Evolutionary conservation across 2,797 vertebrate species (phyloP), one percentile per base, ranked within the genome.

Genomic region (Otus scops): DNA sequence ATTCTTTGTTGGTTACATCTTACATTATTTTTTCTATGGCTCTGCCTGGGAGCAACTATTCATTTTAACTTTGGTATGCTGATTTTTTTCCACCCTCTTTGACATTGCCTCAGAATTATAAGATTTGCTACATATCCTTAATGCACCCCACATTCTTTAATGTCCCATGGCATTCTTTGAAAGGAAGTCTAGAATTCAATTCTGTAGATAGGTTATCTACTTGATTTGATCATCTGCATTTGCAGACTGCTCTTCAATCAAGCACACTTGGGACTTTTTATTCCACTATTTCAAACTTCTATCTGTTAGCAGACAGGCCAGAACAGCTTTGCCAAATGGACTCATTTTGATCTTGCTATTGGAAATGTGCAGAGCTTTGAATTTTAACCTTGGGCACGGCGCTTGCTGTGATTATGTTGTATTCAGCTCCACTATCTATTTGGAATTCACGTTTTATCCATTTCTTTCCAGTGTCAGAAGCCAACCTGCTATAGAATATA

Each of bases 161-260:
- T 20, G 53, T 74, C 45, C 17, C 30, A 32, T n/a, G 28, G 28
- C 24, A 53, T 74, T 89, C 45, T 90, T 89, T 78, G 80, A 91
- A 70, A 93, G 51, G 68, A 96, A 93, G 22, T 82, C 64, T 79
- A 87, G 60, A 90, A 95, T 95, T 95, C 90, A 95, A 76, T 95
- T 93, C 79, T 63, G 78, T 45, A 70, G 73, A 85, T 73, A 89
- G 63, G 70, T 90, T 95, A 94, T 91, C 94, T 94, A 83, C 80
- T 90, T 8, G 10, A 56, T 86, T 92, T 89, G 88, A 93, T 93
- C 67, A 91, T 74, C 88, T 92, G 39, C 60, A 48, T 82, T 95
- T 95, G 51, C 77, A 94, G 85, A 47, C 59, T 85, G 80, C 74
- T 90, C 80, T 96, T 95, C 92, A 94, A 85, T 95, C 88, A 94